Conservation (phyloP, 2,113 vertebrate species). For the Chrysemys picta region DNA sequence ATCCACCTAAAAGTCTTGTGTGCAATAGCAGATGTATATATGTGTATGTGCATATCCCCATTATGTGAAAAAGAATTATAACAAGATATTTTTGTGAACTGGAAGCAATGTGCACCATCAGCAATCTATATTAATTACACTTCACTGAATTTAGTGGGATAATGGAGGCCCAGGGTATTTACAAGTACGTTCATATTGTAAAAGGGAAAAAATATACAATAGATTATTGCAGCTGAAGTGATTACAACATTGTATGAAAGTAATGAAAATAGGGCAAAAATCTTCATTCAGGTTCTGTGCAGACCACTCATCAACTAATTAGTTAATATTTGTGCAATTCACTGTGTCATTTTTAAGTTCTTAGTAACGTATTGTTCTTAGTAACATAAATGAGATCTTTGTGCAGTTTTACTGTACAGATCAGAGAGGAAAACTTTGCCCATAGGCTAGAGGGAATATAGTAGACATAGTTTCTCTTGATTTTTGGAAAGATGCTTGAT, state of each 20-base stretch:
- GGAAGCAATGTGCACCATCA: neutral
- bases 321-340: neutral
- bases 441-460: neutral
- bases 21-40: rapidly evolving
- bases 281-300: neutral
- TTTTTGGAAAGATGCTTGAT: neutral
- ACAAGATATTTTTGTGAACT: neutral
- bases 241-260: neutral
- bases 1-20: neutral
- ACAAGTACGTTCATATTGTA: rapidly evolving
- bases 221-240: neutral
- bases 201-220: neutral
- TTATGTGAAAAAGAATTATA: neutral
- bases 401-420: neutral
- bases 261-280: neutral
- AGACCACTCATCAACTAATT: neutral
- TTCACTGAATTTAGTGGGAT: neutral
- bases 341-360: neutral
- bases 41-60: neutral
- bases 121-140: neutral
- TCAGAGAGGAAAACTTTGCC: neutral
- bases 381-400: neutral
- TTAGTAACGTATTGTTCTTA: neutral
- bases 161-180: neutral
- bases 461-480: neutral